Evolutionary conservation across 2,888 invertebrate genomes (phyloP).

Genomic region (Callinectes sapidus): DNA sequence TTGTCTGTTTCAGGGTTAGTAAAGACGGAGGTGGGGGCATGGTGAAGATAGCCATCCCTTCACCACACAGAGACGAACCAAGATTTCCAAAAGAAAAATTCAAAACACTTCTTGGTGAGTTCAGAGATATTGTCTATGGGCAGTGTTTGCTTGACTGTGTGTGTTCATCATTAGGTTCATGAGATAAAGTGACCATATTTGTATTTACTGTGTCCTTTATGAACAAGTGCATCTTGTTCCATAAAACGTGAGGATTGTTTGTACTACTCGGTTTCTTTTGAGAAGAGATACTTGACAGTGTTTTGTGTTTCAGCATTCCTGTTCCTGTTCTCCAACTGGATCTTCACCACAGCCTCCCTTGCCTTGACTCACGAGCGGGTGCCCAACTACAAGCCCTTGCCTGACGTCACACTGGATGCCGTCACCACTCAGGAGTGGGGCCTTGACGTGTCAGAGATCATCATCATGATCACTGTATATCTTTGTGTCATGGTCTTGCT

Average conservation of each 20-base stretch:
- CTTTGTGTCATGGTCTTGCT: slow-evolving; percentile 86
- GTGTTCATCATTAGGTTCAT: too few relatives aligned
- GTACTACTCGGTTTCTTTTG: slow-evolving; percentile 48
- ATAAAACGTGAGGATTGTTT: background rate
- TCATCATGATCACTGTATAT: slow-evolving; percentile 88
- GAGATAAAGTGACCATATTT: too few relatives aligned
- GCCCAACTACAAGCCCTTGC: slow-evolving; percentile 88
- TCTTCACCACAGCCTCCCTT: slow-evolving; percentile 80
- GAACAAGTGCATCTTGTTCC: too few relatives aligned
- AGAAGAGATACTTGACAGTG: background rate
- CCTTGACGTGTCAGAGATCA: slow-evolving; percentile 88
- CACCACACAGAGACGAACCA: slow-evolving; percentile 84
- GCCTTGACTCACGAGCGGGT: slow-evolving; percentile 91
- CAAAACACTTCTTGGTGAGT: slow-evolving; percentile 83
- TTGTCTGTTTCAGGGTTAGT: slow-evolving; percentile 42
- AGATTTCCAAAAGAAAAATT: slow-evolving; percentile 89
- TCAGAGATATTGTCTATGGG: slow-evolving; percentile 24
- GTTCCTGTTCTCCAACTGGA: slow-evolving; percentile 76
- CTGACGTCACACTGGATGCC: slow-evolving; percentile 88
- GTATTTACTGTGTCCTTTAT: too few relatives aligned
- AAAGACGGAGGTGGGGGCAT: slow-evolving; percentile 76
- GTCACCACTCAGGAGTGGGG: slow-evolving; percentile 85
- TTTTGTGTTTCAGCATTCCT: slow-evolving; percentile 79
- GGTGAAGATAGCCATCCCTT: slow-evolving; percentile 82
- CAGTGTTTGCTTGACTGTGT: too few relatives aligned